Evolutionary conservation across 2,113 vertebrate species (phyloP).

Genomic region (Rhinichthys klamathensis): DNA sequence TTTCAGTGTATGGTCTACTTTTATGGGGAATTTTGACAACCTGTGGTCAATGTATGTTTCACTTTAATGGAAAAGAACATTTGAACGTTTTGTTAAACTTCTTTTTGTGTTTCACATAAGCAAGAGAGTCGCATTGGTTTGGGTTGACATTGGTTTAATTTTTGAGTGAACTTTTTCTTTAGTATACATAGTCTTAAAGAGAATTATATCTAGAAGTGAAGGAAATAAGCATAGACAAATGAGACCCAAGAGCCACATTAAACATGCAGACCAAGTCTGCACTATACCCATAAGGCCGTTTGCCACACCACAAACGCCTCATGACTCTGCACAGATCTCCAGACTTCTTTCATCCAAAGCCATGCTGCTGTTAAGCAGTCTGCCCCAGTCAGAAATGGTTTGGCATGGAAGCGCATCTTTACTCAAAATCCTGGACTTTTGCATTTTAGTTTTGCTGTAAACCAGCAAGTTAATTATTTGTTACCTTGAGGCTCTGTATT

Average conservation of each 20-base stretch:
- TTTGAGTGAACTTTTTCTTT: not conserved
- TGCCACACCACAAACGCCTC: constrained; percentile 6
- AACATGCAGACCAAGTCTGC: not conserved
- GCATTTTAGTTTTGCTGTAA: not conserved
- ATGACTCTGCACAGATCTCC: constrained; percentile 2
- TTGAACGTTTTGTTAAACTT: not conserved
- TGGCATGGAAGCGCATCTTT: constrained; percentile 14
- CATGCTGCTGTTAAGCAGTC: not conserved
- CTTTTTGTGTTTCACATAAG: not conserved
- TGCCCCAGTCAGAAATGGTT: not conserved
- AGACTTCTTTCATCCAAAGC: constrained; percentile 2
- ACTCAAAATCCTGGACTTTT: constrained; percentile 2
- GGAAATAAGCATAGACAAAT: constrained; percentile 10
- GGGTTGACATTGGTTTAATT: not conserved
- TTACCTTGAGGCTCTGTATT: not conserved
- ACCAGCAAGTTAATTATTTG: constrained; percentile 13
- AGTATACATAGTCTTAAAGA: not conserved
- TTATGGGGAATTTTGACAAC: not conserved
- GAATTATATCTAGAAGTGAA: not conserved
- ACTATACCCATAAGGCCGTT: not conserved
- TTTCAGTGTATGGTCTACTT: not conserved
- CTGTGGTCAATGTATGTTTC: too few relatives aligned
- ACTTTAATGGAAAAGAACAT: not conserved
- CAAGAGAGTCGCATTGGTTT: not conserved
- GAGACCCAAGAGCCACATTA: constrained; percentile 7